A percentile compares a stretch with the other conserved stretches of the same genome.
Evolutionary conservation across 2,888 invertebrate species (phyloP).

Genomic region (Lochmaea crataegi): DNA sequence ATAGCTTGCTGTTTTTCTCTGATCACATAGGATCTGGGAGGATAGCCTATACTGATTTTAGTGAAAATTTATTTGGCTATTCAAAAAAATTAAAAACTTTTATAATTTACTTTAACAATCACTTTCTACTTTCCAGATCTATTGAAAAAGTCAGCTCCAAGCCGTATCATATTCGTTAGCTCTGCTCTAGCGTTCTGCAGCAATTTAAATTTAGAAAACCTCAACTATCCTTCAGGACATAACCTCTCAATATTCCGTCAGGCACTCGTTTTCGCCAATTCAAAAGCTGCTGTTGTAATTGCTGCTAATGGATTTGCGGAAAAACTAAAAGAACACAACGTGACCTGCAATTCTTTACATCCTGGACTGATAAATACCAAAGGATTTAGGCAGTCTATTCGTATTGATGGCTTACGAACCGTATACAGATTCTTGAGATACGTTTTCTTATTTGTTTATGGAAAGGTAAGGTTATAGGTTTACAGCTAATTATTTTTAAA

Average conservation of each 20-base stretch:
- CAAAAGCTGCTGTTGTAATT: slow-evolving; percentile 61
- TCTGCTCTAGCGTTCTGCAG: slow-evolving; percentile 55
- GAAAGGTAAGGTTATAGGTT: slow-evolving; percentile 50
- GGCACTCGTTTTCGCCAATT: slow-evolving; percentile 57
- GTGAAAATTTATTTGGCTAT: too few relatives aligned
- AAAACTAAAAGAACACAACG: slow-evolving; percentile 55
- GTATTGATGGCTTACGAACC: slow-evolving; percentile 47
- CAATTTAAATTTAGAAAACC: slow-evolving; percentile 52
- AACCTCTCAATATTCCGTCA: slow-evolving; percentile 49
- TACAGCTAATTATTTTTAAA: not conserved
- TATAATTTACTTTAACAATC: not conserved
- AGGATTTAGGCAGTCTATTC: slow-evolving; percentile 50
- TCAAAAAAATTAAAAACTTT: too few relatives aligned
- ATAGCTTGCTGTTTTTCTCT: too few relatives aligned
- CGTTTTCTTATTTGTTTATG: slow-evolving; percentile 52
- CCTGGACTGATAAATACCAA: slow-evolving; percentile 60
- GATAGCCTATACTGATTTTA: too few relatives aligned
- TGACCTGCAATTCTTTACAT: slow-evolving; percentile 61
- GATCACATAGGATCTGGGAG: too few relatives aligned
- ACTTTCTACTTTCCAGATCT: slow-evolving; percentile 53
- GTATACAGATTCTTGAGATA: slow-evolving; percentile 47
- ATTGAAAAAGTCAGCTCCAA: slow-evolving; percentile 59
- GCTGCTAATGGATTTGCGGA: slow-evolving; percentile 60
- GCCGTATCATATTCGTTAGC: slow-evolving; percentile 60
- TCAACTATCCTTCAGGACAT: slow-evolving; percentile 54